Percentiles rank a stretch among this genome's conserved stretches.
Conservation (phyloP, 2,888 invertebrate species). For the Lepidonotus clava region DNA sequence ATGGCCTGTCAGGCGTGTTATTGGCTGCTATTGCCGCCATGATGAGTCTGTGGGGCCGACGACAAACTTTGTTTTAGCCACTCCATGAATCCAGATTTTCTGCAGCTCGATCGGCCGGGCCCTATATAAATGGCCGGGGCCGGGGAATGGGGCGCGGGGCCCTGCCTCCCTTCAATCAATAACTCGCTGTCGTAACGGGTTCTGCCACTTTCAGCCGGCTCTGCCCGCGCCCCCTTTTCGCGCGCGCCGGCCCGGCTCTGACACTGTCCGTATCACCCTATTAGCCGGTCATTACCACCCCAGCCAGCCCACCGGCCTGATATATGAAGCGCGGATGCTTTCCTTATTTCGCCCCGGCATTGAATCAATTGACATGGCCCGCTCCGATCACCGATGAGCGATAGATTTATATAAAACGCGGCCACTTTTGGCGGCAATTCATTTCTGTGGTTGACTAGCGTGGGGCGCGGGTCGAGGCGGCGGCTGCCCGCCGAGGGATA, state of each 20-base stretch:
- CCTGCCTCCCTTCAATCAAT: constrained; percentile 45
- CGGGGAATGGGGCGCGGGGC: not conserved
- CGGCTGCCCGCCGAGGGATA: constrained; percentile 16
- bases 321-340: constrained; percentile 31
- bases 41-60: constrained; percentile 20
- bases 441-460: constrained; percentile 52
- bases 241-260: not conserved
- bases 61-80: constrained; percentile 42
- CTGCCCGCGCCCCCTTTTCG: not conserved
- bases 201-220: constrained; percentile 12
- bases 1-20: constrained; percentile 45
- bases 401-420: constrained; percentile 52
- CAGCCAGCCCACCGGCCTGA: not conserved
- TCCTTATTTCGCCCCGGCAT: constrained; percentile 49
- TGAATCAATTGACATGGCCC: constrained; percentile 48
- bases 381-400: constrained; percentile 44
- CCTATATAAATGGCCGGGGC: constrained; percentile 39
- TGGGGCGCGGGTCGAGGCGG: constrained; percentile 23
- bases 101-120: not conserved
- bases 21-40: constrained; percentile 45
- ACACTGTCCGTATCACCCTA: constrained; percentile 33
- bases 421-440: constrained; percentile 53
- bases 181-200: constrained; percentile 42
- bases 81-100: constrained; percentile 44
- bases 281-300: constrained; percentile 38